phyloP scores from a whole-genome alignment of 2,113 vertebrate species.

The Synchiropus splendidus region DNA sequence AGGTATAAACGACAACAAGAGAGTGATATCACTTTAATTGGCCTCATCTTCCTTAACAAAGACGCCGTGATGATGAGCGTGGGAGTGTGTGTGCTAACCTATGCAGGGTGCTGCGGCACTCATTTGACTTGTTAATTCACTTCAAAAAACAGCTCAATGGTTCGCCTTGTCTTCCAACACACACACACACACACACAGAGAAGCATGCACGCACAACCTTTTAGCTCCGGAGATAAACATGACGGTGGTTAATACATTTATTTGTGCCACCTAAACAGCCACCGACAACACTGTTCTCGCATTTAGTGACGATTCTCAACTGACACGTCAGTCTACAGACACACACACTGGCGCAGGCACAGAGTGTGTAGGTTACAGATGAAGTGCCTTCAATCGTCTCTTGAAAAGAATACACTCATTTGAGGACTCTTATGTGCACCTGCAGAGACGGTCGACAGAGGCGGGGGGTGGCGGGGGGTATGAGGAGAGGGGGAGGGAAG shows the following conservation, averaged over 20 bases:
- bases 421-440: slow-evolving; percentile 54
- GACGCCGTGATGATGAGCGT: slow-evolving; percentile 45
- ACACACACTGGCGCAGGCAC: not conserved
- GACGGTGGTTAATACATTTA: too few species aligned
- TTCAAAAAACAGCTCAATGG: slow-evolving; percentile 58
- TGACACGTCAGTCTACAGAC: slow-evolving; percentile 7
- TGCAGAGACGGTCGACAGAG: slow-evolving; percentile 20
- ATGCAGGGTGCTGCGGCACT: slow-evolving; percentile 51
- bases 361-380: slow-evolving; percentile 43
- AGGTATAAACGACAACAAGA: slow-evolving; percentile 23
- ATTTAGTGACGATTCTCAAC: not conserved
- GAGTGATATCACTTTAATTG: slow-evolving; percentile 53
- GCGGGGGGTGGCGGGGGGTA: slow-evolving; percentile 4
- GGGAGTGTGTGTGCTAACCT: slow-evolving; percentile 40
- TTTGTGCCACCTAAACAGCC: too few species aligned
- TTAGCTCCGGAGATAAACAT: too few species aligned
- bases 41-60: slow-evolving; percentile 49
- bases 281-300: too few species aligned
- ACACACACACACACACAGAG: slow-evolving; percentile 28
- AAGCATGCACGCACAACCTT: not conserved
- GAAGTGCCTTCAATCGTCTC: slow-evolving; percentile 49
- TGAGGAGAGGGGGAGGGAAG: not conserved
- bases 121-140: slow-evolving; percentile 67
- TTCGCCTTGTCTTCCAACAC: slow-evolving; percentile 41
- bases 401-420: slow-evolving; percentile 44